Base-by-base conservation (phyloP, 2,797 vertebrate genomes). In the Rachycentron canadum region DNA sequence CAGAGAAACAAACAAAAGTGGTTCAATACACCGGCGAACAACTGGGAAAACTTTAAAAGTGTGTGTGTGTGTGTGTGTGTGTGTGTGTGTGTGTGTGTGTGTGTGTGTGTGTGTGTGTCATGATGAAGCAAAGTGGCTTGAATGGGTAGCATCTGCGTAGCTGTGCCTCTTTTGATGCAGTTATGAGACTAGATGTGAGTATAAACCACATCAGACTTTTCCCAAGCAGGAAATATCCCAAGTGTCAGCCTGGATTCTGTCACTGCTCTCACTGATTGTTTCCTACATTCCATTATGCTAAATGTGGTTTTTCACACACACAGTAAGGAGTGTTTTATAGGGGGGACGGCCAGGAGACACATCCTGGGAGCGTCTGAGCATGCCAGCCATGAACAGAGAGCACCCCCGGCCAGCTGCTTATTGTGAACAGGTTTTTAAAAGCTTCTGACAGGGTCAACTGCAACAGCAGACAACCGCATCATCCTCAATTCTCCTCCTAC, bases 241-340 rank as follows among this genome's bases (percentile, higher is more conserved):
- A 25, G 70, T 93, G 95, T 95, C 94, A 93, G 72, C 67, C 83
- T 86, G 58, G 77, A 94, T 94, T 92, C 74, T 70, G 60, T 89
- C 86, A 86, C 69, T 85, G 79, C 77, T 89, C 77, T 81, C 88
- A 89, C 75, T 94, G 92, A 95, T 93, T 93, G 89, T 82, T 92
- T 93, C 91, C 92, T 93, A 94, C 91, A 88, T 94, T 91, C 92
- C 91, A 94, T 94, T 94, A 95, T 92, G 82, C 84, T 92, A 92
- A 94, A 93, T 78, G 89, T 58, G 25, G 70, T 74, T 88, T 91
- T 89, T 86, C 88, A 83, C 81, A 88, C 72, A 84, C 74, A 79
- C 43, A 57, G 70, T 10, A 6, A 60, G 74, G 36, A 77, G 69
- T 38, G 56, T 71, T 87, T 88, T 79, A 83, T 64, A 72, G 76